Conservation (phyloP, 2,888 invertebrate species). For the Cremastinae sp. region DNA sequence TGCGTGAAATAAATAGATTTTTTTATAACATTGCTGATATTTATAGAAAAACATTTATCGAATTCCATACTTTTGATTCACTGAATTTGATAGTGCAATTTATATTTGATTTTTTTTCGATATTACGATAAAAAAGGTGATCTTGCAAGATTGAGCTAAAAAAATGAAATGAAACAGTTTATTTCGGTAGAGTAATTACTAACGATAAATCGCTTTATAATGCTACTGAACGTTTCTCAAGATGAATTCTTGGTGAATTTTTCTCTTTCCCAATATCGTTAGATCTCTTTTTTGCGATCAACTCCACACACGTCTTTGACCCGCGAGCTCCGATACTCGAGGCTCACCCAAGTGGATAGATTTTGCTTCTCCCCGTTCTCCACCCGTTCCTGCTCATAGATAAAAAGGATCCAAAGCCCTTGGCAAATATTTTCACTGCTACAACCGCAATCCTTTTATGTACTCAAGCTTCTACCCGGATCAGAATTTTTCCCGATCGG, state of each 20-base stretch:
- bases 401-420: slow-evolving; percentile 57
- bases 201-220: slow-evolving; percentile 6
- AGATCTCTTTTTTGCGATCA: not conserved
- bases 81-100: too few species aligned
- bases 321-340: slow-evolving; percentile 46
- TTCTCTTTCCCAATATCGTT: not conserved
- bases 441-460: slow-evolving; percentile 60
- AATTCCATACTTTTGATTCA: too few species aligned
- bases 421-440: slow-evolving; percentile 71
- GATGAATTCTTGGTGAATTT: not conserved
- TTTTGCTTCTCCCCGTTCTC: slow-evolving; percentile 30
- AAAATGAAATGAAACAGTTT: too few species aligned
- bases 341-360: slow-evolving; percentile 56
- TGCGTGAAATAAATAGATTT: too few species aligned
- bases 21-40: too few species aligned
- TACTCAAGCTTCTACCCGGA: slow-evolving; percentile 40
- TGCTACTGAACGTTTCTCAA: not conserved
- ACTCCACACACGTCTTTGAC: slow-evolving; percentile 41
- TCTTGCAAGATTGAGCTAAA: too few species aligned
- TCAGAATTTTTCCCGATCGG: slow-evolving; percentile 48
- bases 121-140: too few species aligned
- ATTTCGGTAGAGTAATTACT: too few species aligned
- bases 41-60: too few species aligned
- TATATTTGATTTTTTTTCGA: too few species aligned
- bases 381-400: slow-evolving; percentile 10